phyloP scores from a whole-genome alignment of 2,113 vertebrate species.

The Naja naja region DNA sequence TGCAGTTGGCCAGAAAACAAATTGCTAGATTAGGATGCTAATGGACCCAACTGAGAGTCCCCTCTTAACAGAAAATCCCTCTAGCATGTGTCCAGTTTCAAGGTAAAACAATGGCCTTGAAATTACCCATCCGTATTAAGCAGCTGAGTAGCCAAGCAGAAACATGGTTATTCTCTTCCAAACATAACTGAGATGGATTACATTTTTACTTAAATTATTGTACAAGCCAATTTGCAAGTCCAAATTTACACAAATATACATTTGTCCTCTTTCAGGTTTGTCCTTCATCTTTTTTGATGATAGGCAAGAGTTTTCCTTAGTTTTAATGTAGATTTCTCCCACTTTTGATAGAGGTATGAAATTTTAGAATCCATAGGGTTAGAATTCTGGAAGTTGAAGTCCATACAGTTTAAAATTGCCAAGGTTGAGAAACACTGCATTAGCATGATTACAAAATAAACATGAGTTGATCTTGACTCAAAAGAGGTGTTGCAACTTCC shows the following conservation, averaged over 20 bases:
- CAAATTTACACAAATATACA: background rate
- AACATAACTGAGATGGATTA: background rate
- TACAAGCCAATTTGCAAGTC: background rate
- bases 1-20: background rate
- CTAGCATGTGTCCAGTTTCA: background rate
- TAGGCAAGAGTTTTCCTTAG: background rate
- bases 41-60: background rate
- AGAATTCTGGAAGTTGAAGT: background rate
- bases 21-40: background rate
- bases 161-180: background rate
- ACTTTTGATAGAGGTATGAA: background rate
- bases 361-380: background rate
- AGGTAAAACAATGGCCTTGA: background rate
- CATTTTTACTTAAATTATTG: background rate
- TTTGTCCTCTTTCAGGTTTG: background rate
- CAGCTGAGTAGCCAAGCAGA: background rate
- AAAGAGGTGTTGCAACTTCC: background rate
- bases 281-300: background rate
- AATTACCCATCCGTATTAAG: background rate
- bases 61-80: background rate
- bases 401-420: background rate
- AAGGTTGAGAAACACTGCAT: background rate
- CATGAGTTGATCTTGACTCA: background rate
- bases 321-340: background rate
- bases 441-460: background rate